Evolutionary conservation across 2,113 vertebrate genomes (phyloP), one percentile per base, ranked within the genome.

Genomic region (Anhinga anhinga): DNA sequence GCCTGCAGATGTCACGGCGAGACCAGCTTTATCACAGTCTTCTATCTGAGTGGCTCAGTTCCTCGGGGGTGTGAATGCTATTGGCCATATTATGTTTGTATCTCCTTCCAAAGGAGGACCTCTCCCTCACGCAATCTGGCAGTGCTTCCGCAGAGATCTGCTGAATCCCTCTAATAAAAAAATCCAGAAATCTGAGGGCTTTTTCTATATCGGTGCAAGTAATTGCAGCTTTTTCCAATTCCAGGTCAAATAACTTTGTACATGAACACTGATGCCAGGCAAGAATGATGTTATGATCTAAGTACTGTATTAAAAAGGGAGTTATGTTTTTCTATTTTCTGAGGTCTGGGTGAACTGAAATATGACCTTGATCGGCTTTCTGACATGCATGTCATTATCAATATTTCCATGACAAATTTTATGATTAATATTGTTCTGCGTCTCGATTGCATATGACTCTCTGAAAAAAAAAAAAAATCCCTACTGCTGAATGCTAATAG

Each of bases 401-500:
- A 55, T 78, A 86, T 77, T 76, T 87, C 61, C 85, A 0, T 87
- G 56, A 36, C 47, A 23, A 32, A 17, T 76, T 63, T 90, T 63
- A 27, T 69, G 38, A 77, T 88, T 90, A 19, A 29, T 79, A 25
- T 66, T 82, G 11, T 82, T 73, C 29, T 85, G 36, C 25, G 53
- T 92, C 73, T 80, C 77, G 49, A 53, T 77, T 89, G 14, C 3
- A 0, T 34, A 5, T 69, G 40, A 45, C 29, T 90, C 16, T 11
- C 34, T 91, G 47, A 76, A 82, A 82, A 81, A 62, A 3, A 10
- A 2, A 1, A 50, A 44, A 83, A 13, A 53, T 77, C n/a, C 25
- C 26, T 18, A 11, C 63, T 95, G 58, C 65, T 89, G 55, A 85
- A 78, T 93, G 56, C 61, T 82, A 69, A 83, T 78, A 80, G 76